These are phyloP conservation scores for Aythya baeri DNA, from an alignment of 2,113 vertebrate genomes.

Conservation along the genomic window DNA sequence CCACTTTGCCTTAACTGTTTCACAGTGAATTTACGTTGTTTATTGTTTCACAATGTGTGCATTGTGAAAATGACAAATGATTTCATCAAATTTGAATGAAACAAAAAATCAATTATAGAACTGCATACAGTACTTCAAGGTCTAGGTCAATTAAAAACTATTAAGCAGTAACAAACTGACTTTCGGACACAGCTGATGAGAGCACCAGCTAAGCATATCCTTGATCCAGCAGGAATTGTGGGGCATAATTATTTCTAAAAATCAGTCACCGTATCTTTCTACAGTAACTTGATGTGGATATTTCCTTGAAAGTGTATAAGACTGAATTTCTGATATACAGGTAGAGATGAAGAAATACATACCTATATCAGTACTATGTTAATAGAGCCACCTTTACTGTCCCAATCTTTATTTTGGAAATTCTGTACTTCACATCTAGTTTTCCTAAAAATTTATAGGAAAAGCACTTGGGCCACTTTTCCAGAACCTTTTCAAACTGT, in stretches of 20 bases:
- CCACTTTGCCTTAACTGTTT: background rate
- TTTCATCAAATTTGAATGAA: background rate
- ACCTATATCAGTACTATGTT: background rate
- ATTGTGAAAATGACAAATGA: background rate
- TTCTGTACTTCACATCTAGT: background rate
- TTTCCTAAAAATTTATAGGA: background rate
- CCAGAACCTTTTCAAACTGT: background rate
- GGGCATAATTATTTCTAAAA: background rate
- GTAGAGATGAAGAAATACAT: background rate
- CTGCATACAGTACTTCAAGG: background rate
- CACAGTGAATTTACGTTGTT: background rate
- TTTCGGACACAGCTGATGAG: background rate
- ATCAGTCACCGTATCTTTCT: background rate
- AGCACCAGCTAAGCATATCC: background rate
- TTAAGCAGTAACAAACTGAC: background rate
- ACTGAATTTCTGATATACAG: background rate
- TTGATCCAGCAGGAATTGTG: background rate
- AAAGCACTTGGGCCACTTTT: background rate
- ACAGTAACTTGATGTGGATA: background rate
- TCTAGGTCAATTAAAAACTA: conserved; percentile 19
- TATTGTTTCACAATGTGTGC: background rate
- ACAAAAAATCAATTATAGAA: background rate
- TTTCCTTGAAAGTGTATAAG: background rate
- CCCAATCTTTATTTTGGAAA: background rate
- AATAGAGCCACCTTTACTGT: background rate